A percentile compares a stretch with the other conserved stretches of the same genome.
Evolutionary conservation across 2,888 invertebrate species (phyloP).

Genomic region (Matsumyia berberina): DNA sequence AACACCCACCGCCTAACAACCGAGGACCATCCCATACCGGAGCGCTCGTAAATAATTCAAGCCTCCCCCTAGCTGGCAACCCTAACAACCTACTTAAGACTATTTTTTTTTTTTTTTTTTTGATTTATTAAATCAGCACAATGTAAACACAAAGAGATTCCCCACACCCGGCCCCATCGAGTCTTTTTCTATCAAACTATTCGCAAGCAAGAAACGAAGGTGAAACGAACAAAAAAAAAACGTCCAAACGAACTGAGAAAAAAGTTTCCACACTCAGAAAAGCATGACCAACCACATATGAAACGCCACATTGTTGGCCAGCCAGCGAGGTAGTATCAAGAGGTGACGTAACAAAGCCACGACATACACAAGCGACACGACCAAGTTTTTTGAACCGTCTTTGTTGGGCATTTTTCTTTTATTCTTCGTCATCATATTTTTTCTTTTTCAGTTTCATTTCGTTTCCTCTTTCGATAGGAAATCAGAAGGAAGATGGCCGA

Average conservation of each 20-base stretch:
- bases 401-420: slow-evolving; percentile 35
- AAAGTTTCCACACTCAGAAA: slow-evolving; percentile 62
- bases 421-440: slow-evolving; percentile 41
- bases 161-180: background rate
- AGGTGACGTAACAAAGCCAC: slow-evolving; percentile 68
- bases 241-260: slow-evolving; percentile 20
- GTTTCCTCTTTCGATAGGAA: slow-evolving; percentile 48
- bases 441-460: slow-evolving; percentile 41
- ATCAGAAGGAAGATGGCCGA: slow-evolving; percentile 44
- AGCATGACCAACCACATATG: slow-evolving; percentile 66
- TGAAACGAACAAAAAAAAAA: slow-evolving; percentile 48
- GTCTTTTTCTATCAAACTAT: slow-evolving; percentile 36
- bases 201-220: slow-evolving; percentile 43
- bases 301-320: slow-evolving; percentile 52
- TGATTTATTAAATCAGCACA: slow-evolving; percentile 73
- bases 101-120: slow-evolving; percentile 65
- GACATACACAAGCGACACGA: slow-evolving; percentile 40
- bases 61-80: slow-evolving; percentile 46
- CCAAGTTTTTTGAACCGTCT: slow-evolving; percentile 72
- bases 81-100: slow-evolving; percentile 62
- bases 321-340: background rate
- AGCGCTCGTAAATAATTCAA: slow-evolving; percentile 58
- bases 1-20: background rate
- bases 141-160: slow-evolving; percentile 52
- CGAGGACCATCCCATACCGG: background rate